Evolutionary conservation across 2,888 invertebrate genomes (phyloP).

Genomic region (Amiota minor): DNA sequence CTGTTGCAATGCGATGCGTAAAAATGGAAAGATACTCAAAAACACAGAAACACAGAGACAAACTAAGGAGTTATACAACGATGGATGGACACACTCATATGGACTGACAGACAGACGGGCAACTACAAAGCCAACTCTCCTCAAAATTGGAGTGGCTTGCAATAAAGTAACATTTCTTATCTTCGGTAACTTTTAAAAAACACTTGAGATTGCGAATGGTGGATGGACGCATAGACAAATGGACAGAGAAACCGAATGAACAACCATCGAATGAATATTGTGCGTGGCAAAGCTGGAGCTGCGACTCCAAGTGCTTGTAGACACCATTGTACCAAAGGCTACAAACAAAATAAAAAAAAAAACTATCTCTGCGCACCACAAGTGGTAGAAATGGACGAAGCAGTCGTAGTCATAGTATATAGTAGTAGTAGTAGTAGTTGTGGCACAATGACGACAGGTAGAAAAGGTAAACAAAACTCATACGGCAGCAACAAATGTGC

Average conservation of each 20-base stretch:
- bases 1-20: background rate
- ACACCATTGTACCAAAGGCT: background rate
- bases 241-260: slow-evolving; percentile 15
- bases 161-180: slow-evolving; percentile 65
- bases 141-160: slow-evolving; percentile 50
- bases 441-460: slow-evolving; percentile 35
- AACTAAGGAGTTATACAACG: background rate
- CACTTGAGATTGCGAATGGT: slow-evolving; percentile 59
- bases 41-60: background rate
- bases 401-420: background rate
- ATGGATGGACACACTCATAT: background rate
- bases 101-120: background rate
- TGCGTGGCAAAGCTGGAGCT: slow-evolving; percentile 16
- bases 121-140: background rate
- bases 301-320: background rate
- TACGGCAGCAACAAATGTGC: slow-evolving; percentile 5
- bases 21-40: background rate
- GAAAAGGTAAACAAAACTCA: slow-evolving; percentile 33
- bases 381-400: background rate
- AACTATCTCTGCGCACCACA: slow-evolving; percentile 7
- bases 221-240: slow-evolving; percentile 25
- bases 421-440: background rate
- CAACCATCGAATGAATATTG: background rate
- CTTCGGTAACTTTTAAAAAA: slow-evolving; percentile 65
- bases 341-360: slow-evolving; percentile 34